Evolutionary conservation across 2,888 invertebrate genomes (phyloP).

Genomic region (Drosophila meridionalis): DNA sequence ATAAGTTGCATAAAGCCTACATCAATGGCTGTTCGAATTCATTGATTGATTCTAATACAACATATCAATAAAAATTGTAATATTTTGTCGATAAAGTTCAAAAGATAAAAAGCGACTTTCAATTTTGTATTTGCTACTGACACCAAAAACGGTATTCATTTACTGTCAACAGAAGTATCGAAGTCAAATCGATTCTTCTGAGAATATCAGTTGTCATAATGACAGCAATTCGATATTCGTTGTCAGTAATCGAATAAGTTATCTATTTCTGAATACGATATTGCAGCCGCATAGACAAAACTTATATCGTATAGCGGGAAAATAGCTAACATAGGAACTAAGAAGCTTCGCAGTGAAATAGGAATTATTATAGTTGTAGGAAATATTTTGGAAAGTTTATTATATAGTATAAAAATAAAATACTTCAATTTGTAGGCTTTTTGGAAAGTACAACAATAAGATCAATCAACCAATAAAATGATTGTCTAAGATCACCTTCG

Average conservation of each 20-base stretch:
- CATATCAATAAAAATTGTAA: constrained; percentile 70
- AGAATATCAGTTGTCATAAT: background rate
- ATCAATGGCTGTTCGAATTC: constrained; percentile 89
- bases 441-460: constrained; percentile 92
- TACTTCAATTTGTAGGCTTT: constrained; percentile 51
- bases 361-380: background rate
- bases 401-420: constrained; percentile 11
- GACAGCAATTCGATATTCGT: background rate
- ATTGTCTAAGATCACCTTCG: constrained; percentile 96
- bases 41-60: constrained; percentile 65
- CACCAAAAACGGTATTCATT: background rate
- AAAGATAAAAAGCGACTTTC: background rate
- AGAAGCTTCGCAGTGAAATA: background rate
- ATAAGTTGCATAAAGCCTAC: constrained; percentile 96
- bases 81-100: constrained; percentile 37
- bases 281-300: background rate
- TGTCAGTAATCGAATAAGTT: background rate
- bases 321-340: background rate
- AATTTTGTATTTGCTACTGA: background rate
- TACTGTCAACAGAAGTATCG: background rate
- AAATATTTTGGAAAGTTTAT: constrained; percentile 14
- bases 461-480: constrained; percentile 96
- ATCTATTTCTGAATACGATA: background rate
- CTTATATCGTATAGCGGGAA: background rate
- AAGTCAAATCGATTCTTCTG: background rate